Evolutionary conservation across 2,113 vertebrate genomes (phyloP), one percentile per base, ranked within the genome.

Genomic region (Pseudorasbora parva): DNA sequence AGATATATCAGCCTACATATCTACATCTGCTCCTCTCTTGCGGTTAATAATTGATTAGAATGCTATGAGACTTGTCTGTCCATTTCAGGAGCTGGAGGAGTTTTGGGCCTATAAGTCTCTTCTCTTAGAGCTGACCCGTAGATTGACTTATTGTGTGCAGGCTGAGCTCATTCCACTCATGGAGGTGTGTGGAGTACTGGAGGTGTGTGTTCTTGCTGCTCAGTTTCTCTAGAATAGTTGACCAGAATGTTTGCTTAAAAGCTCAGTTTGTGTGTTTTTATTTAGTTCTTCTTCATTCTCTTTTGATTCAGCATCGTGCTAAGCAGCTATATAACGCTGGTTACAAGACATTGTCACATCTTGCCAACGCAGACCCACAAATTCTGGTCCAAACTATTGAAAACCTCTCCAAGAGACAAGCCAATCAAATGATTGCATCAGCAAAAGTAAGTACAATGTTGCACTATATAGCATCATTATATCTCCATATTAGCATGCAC

Each of bases 21-120:
- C 14, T 30, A 30, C 14, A 74, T 64, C 14, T 43, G 8, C 9
- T 19, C 9, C 9, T 69, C 11, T 41, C 33, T 5, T 41, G 19
- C 8, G 56, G n/a, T 57, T n/a, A 25, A 27, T 23, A 10, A 7
- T 41, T 23, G 71, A 21, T 45, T 6, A n/a, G 41, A 30, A 25
- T 12, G 17, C 25, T 23, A 15, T 60, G 27, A 45, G 33, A 45
- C 23, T 14, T 81, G 15, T 43, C 27, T 73, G 41, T 51, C 84
- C 85, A 83, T 82, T 91, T 8, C 90, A 99, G 98, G 98, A 99
- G 81, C 81, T 99, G 84, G 95, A 98, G 83, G 96, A 99, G 89
- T 95, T 99, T 68, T 99, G 98, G 98, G 95, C 97, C 33, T 98
- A 96, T 82, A 95, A 90, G 88, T 94, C 95, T 25, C 94, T 99